Base-by-base conservation (phyloP, 2,797 vertebrate genomes). In the Smutsia gigantea region DNA sequence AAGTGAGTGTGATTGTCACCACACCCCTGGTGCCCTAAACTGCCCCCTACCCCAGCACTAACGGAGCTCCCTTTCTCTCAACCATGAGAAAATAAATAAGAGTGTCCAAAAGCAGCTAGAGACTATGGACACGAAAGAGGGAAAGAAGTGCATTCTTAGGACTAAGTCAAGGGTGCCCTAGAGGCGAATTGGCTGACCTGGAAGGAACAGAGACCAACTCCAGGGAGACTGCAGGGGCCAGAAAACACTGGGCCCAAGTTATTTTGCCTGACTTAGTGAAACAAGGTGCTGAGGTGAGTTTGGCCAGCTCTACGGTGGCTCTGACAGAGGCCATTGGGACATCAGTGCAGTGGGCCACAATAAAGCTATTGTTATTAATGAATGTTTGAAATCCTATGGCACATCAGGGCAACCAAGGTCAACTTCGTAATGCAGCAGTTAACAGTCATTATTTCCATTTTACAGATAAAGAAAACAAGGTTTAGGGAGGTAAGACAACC, bases 61-160 rank as follows among this genome's bases (percentile, higher is more conserved):
- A 95, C 94, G 46, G 37, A 75, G 71, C 15, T 17, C 46, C 29
- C 25, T 87, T 77, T 84, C 64, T 93, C 61, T 97, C 63, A 23
- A 18, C 5, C 13, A 25, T 51, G 29, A 64, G 63, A 57, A 92
- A 92, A 84, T 81, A 68, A 31, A 10, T 21, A 9, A 59, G 39
- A 31, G 18, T 83, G 9, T 64, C 51, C 37, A 55, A 81, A 71
- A 46, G n/a, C 61, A 29, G 17, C 61, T 34, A 72, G 79, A 72
- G 63, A 23, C 29, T 75, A 37, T 39, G 39, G 46, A 49, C 27
- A 64, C 5, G 27, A 83, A 53, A 61, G 64, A 25, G 25, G 46
- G 14, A 9, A 42, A 75, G 61, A 78, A 14, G 18, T 2, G 0
- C 27, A 11, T 83, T 90, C 14, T n/a, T 31, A 39, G 31, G 17